Evolutionary conservation across 2,888 invertebrate genomes (phyloP).

Genomic region (Microctonus aethiopoides): DNA sequence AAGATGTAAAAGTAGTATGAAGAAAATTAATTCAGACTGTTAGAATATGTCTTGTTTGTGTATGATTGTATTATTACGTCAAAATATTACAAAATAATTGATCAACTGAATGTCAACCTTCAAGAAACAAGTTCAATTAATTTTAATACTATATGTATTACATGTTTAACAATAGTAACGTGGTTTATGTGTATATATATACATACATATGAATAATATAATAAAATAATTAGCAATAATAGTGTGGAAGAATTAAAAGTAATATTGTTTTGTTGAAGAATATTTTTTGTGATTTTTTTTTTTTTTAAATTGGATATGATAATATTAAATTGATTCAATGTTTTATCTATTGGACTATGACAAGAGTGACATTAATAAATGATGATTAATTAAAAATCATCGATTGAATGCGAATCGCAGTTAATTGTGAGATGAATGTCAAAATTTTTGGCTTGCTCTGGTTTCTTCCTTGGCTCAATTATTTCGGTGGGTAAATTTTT

Average conservation of each 20-base stretch:
- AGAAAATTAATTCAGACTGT: background rate
- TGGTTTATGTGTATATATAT: too few species aligned
- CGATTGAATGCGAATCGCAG: slow-evolving; percentile 15
- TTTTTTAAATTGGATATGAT: background rate
- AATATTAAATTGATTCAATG: background rate
- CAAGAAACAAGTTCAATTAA: background rate
- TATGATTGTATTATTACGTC: background rate
- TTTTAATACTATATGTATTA: background rate
- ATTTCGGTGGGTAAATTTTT: slow-evolving; percentile 51
- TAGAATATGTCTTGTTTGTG: background rate
- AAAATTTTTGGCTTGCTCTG: slow-evolving; percentile 58
- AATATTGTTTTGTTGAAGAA: background rate
- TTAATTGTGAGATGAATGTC: slow-evolving; percentile 60
- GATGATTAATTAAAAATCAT: background rate
- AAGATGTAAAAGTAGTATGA: background rate
- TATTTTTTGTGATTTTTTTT: background rate
- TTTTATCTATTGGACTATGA: background rate
- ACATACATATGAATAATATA: background rate
- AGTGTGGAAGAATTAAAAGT: too few species aligned
- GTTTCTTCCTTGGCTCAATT: slow-evolving; percentile 59
- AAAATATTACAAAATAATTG: background rate
- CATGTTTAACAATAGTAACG: background rate
- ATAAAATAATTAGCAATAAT: background rate
- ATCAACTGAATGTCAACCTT: background rate
- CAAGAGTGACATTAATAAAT: slow-evolving; percentile 7